Evolutionary conservation across 2,113 vertebrate genomes (phyloP), one percentile per base, ranked within the genome.

Genomic region (Ginglymostoma cirratum): DNA sequence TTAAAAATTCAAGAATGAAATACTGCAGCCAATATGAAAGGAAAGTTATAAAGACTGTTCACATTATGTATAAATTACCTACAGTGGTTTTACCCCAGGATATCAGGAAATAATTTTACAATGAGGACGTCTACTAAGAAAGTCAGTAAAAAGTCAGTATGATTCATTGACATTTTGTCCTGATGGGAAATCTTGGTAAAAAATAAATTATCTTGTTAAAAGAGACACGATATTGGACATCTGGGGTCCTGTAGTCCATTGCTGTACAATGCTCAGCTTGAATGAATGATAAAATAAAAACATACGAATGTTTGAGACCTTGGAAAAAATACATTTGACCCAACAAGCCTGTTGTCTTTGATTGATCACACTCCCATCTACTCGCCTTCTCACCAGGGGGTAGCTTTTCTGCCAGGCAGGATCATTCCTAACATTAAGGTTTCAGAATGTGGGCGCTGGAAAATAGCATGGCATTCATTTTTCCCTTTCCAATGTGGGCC

Each of bases 71-170:
- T 93, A 93, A 93, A 93, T 93, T 93, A 93, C 61, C 89, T 66
- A 66, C 89, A 66, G 89, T 93, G 61, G 34, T 93, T 93, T 93
- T 93, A 93, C 89, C 89, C 89, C 61, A 93, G 89, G 89, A 93
- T 93, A 93, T 93, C 89, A 93, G 89, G 55, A 93, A 93, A 93
- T 93, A 93, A 93, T 38, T 93, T 93, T 93, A 93, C 89, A 67
- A 66, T 93, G 89, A 93, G 89, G 55, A 67, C n/a, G 61, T 38
- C n/a, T 93, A 93, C 17, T n/a, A 66, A 34, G 89, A 38, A 93
- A 93, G 55, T 66, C 55, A 66, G 89, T 66, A 93, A 93, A 90
- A 90, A 93, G 89, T 66, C 55, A 93, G 34, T 66, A 61, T 66
- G 89, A 93, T 93, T 93, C 89, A 93, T 66, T 93, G 89, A 93